Conservation (phyloP, 1,140 invertebrate species). For the Caenorhabditis inopinata region DNA sequence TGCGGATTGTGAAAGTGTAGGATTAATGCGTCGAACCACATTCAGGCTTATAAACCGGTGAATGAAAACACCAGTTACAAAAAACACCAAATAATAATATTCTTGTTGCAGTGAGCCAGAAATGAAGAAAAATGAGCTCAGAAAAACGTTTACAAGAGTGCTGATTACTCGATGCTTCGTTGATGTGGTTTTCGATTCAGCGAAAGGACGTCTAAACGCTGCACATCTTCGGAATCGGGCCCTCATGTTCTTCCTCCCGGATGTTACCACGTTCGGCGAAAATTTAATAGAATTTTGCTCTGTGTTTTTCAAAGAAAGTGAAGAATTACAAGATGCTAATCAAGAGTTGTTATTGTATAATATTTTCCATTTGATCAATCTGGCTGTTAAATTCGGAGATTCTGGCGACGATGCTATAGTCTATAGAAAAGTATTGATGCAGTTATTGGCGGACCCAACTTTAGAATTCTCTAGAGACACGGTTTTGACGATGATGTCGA, state of each 20-base stretch:
- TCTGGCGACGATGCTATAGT: neutral
- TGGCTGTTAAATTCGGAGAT: neutral
- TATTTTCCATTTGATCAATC: neutral
- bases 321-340: neutral
- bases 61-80: neutral
- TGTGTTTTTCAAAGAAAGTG: neutral
- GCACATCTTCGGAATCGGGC: neutral
- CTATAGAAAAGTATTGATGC: neutral
- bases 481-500: neutral
- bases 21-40: slow-evolving; percentile 1
- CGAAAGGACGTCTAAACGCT: neutral
- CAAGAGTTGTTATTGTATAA: neutral
- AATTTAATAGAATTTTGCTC: neutral
- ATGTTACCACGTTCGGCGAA: neutral
- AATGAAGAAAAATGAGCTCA: neutral
- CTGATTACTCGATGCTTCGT: neutral
- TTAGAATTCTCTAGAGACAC: neutral
- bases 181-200: neutral
- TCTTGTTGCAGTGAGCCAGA: no score
- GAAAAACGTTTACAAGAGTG: neutral
- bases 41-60: neutral
- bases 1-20: neutral
- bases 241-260: neutral
- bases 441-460: neutral
- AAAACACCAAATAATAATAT: neutral